These are phyloP conservation scores for Musca domestica DNA, from an alignment of 1,140 invertebrate genomes.

Conservation along the genomic window DNA sequence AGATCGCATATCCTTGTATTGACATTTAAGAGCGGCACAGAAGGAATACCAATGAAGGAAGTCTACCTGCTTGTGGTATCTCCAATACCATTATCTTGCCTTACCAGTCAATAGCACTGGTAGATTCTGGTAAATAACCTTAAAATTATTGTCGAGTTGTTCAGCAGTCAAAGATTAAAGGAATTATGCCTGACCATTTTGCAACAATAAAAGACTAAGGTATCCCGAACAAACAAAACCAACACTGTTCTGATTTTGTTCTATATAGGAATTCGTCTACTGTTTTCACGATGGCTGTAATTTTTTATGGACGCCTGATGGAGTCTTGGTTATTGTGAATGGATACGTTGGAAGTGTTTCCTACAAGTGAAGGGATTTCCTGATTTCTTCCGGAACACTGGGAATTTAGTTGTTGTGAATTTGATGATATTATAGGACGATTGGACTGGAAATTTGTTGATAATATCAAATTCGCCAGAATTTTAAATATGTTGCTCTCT, in stretches of 20 bases:
- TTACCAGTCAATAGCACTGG: neutral
- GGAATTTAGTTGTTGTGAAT: neutral
- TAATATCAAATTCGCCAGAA: neutral
- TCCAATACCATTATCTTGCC: constrained; percentile 2
- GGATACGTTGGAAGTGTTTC: neutral
- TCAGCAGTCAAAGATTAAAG: neutral
- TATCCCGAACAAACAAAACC: too few species aligned
- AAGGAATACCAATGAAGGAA: too few species aligned
- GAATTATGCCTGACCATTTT: too few species aligned
- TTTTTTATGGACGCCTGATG: neutral
- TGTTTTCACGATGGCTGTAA: neutral
- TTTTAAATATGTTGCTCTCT: neutral
- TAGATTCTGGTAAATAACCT: neutral
- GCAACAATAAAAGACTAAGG: too few species aligned
- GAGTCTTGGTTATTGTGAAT: neutral
- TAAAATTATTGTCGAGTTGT: neutral
- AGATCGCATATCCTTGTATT: neutral
- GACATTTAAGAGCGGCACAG: too few species aligned
- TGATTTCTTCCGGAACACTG: neutral
- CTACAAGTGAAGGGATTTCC: neutral
- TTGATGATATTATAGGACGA: neutral
- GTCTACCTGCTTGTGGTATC: too few species aligned
- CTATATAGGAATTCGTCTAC: constrained; percentile 3
- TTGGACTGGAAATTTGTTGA: neutral
- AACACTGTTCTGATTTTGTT: too few species aligned